Evolutionary conservation across 1,140 invertebrate genomes (phyloP), one percentile per base, ranked within the genome.

Genomic region (Chironomus striatipennis): DNA sequence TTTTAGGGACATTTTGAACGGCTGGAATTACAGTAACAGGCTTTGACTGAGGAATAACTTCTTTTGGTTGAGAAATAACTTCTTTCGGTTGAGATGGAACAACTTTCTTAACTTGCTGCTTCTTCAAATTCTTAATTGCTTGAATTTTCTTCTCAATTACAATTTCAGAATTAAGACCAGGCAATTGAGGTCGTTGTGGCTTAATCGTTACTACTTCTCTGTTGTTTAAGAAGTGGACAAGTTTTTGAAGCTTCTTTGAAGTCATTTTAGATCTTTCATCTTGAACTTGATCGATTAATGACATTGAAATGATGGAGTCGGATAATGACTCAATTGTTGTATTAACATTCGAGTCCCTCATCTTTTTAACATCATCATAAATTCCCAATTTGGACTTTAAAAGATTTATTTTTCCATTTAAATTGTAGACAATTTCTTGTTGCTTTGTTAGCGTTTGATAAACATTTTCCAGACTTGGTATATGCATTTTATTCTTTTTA

Each of bases 391-490:
- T 80, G 0, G 77, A n/a, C 74, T 83, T 83, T 7, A 87, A 80
- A 8, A 81, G 81, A 73, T 83, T 83, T 1, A 87, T 79, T 6
- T 84, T 78, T 0, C 77, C 78, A 12, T 80, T 77, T 74, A 89
- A 87, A 73, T 86, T 83, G 17, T 84, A 83, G 2, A 88, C 77
- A 15, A 88, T 84, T 74, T 88, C 88, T 76, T 87, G 86, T 57
- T 90, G 87, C 43, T 84, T 85, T 9, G 89, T 86, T 75, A 91
- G 83, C 0, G 88, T 85, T 79, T 90, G 87, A 79, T 90, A 91
- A 5, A 91, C 86, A 34, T 87, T 85, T 78, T 91, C 89, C 76
- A 90, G 78, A 1, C 86, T 87, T 2, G 87, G 86, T 76, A 88
- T 86, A 77, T 83, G 83, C 79, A 84, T 80, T 75, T 80, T 81